Evolutionary conservation across 2,888 invertebrate genomes (phyloP).

Genomic region (Megamerina dolium): DNA sequence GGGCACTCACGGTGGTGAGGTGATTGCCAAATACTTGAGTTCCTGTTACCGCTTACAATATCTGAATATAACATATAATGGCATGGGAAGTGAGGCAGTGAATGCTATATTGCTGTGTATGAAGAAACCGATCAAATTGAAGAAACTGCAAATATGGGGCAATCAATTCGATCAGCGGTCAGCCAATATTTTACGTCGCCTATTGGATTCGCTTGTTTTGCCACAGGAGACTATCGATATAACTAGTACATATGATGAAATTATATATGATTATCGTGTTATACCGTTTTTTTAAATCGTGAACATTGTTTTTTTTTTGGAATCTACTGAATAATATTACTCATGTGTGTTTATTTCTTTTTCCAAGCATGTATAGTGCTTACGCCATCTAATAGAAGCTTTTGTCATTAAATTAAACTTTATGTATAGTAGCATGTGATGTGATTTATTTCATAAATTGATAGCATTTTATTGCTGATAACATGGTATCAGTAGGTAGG

Average conservation of each 20-base stretch:
- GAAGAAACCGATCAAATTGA: constrained; percentile 35
- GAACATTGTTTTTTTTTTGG: constrained; percentile 28
- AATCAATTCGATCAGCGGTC: constrained; percentile 32
- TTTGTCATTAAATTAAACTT: background rate
- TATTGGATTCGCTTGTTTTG: constrained; percentile 33
- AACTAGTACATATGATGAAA: constrained; percentile 31
- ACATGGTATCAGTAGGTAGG: too few relatives aligned
- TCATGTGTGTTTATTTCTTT: background rate
- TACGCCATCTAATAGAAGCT: background rate
- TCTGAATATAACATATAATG: constrained; percentile 36
- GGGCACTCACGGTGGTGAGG: constrained; percentile 39
- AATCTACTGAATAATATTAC: background rate
- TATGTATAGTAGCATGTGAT: too few relatives aligned
- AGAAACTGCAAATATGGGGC: constrained; percentile 32
- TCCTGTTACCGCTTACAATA: constrained; percentile 28
- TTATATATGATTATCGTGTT: constrained; percentile 30
- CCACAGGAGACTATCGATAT: constrained; percentile 29
- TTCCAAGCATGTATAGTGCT: background rate
- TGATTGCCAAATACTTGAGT: constrained; percentile 34
- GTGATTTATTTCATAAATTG: too few relatives aligned
- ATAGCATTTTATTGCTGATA: too few relatives aligned
- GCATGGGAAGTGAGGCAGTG: constrained; percentile 30
- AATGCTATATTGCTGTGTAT: constrained; percentile 32
- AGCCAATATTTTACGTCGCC: constrained; percentile 32
- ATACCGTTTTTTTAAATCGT: constrained; percentile 25